phyloP scores from a whole-genome alignment of 2,113 vertebrate genomes.

The Menidia beryllina region DNA sequence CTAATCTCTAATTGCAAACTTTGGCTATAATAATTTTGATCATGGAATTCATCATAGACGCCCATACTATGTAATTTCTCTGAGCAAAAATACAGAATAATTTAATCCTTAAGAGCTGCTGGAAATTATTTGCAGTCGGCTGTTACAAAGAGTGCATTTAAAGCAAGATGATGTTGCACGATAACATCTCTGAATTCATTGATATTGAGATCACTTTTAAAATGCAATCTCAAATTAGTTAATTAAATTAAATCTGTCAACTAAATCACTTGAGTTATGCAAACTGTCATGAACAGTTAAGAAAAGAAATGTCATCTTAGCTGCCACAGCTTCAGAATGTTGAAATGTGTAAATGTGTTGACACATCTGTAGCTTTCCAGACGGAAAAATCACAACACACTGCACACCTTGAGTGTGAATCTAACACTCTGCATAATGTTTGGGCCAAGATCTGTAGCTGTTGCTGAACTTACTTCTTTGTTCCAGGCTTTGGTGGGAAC shows the following conservation, averaged over 20 bases:
- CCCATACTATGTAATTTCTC: too few species aligned
- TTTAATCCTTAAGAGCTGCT: background rate
- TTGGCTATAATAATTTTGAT: too few species aligned
- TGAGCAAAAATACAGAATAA: background rate
- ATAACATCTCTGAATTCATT: background rate
- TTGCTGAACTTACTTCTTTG: constrained; percentile 60
- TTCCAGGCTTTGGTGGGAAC: constrained; percentile 70
- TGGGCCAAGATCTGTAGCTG: constrained; percentile 50
- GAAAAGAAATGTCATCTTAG: background rate
- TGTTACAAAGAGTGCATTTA: background rate
- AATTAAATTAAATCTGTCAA: background rate
- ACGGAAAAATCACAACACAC: constrained; percentile 1
- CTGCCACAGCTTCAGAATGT: background rate
- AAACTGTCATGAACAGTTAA: background rate
- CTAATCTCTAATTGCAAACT: too few species aligned
- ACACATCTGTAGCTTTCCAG: background rate
- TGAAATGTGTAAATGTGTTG: background rate
- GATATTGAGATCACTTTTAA: constrained; percentile 6
- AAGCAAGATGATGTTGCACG: background rate
- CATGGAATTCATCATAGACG: too few species aligned
- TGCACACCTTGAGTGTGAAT: constrained; percentile 45
- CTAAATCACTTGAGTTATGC: constrained; percentile 2
- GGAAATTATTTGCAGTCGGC: background rate
- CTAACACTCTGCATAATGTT: constrained; percentile 34
- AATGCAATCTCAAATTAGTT: constrained; percentile 4